A percentile compares a stretch with the other conserved stretches of the same genome.
These are phyloP conservation scores for Hippocampus barbouri DNA, from an alignment of 2,113 vertebrate species.

Conservation along the genomic window DNA sequence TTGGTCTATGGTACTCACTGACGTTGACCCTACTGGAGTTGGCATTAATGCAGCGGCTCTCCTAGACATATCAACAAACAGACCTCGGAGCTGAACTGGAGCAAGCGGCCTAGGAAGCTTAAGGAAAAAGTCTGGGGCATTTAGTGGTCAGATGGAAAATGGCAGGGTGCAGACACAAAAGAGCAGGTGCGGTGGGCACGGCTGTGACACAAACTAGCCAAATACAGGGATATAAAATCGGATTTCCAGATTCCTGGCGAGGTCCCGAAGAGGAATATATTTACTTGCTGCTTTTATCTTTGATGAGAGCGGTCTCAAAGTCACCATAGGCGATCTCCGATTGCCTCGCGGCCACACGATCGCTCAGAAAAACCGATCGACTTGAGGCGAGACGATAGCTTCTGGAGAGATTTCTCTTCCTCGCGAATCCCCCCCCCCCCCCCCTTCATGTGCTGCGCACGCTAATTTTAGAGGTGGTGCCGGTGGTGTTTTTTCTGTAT, in stretches of 20 bases:
- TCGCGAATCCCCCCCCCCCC: neutral
- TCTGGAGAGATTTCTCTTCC: constrained; percentile 56
- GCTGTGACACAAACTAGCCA: constrained; percentile 36
- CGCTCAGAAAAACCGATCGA: constrained; percentile 47
- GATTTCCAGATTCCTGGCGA: constrained; percentile 74
- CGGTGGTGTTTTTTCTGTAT: constrained; percentile 59
- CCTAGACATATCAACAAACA: constrained; percentile 12
- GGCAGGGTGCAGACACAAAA: constrained; percentile 14
- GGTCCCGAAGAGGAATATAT: constrained; percentile 65
- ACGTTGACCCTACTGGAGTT: constrained; percentile 9
- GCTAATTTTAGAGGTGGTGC: constrained; percentile 73
- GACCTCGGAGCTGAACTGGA: constrained; percentile 5
- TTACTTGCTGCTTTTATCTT: constrained; percentile 57
- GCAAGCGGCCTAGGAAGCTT: constrained; percentile 1
- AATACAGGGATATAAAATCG: constrained; percentile 68
- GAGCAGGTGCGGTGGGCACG: constrained; percentile 14
- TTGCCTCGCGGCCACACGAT: constrained; percentile 54
- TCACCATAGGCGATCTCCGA: constrained; percentile 37
- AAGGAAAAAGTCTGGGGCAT: constrained; percentile 11
- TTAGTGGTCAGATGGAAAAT: constrained; percentile 13
- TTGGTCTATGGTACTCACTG: neutral
- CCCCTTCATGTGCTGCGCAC: constrained; percentile 40
- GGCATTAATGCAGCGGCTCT: neutral
- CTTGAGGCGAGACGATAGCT: constrained; percentile 44
- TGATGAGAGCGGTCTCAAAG: constrained; percentile 56